phyloP scores from a whole-genome alignment of 2,797 vertebrate genomes.

The Manis pentadactyla region DNA sequence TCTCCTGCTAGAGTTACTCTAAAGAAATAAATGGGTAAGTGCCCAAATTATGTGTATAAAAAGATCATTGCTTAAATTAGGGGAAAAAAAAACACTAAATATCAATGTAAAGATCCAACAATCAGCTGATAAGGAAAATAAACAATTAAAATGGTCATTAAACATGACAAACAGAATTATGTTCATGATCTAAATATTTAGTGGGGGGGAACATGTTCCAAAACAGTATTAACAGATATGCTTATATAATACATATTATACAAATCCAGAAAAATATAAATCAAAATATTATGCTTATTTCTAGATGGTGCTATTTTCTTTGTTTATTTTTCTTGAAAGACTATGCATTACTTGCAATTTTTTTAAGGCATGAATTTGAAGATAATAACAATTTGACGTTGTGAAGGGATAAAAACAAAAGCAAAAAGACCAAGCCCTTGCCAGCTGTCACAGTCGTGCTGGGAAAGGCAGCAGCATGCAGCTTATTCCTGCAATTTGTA shows the following conservation, averaged over 20 bases:
- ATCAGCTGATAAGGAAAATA: not conserved
- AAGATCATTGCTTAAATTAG: not conserved
- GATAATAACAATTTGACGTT: not conserved
- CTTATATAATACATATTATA: not conserved
- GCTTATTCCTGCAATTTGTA: not conserved
- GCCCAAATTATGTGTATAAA: not conserved
- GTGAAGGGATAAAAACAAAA: not conserved
- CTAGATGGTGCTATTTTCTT: not conserved
- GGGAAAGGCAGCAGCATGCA: not conserved
- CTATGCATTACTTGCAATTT: constrained; percentile 9
- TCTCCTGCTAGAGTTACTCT: not conserved
- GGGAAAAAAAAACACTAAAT: not conserved
- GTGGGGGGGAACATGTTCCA: not conserved
- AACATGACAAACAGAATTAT: not conserved
- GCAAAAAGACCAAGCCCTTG: not conserved
- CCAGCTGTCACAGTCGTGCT: not conserved
- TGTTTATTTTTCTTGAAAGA: constrained; percentile 49
- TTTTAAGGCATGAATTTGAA: constrained; percentile 25
- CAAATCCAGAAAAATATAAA: constrained; percentile 38
- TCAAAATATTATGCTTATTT: constrained; percentile 49
- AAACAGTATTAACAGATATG: constrained; percentile 3
- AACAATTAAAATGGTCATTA: constrained; percentile 2
- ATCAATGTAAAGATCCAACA: constrained; percentile 10
- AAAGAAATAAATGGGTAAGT: not conserved
- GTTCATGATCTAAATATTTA: not conserved